Percentiles rank a stretch among this genome's conserved stretches.
Conservation (phyloP, 2,113 vertebrate genomes). For the Ifrita kowaldi region DNA sequence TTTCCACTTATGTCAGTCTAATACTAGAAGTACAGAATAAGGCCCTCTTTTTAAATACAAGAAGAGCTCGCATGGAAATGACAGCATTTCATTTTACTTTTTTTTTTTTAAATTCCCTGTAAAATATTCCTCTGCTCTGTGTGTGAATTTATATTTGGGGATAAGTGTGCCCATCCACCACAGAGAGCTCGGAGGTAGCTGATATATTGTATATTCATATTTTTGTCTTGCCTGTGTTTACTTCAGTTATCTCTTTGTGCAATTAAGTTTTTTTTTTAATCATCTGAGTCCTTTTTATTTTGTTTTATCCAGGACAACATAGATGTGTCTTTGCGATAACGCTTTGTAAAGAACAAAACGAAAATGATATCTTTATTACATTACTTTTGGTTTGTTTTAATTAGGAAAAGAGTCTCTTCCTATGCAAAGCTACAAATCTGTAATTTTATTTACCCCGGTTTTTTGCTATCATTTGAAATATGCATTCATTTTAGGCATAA, state of each 20-base stretch:
- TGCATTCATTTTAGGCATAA: background rate
- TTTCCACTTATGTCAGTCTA: conserved; percentile 15
- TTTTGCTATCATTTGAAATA: background rate
- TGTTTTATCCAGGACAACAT: background rate
- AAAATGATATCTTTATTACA: background rate
- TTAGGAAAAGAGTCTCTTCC: background rate
- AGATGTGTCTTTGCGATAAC: background rate
- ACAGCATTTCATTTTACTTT: background rate
- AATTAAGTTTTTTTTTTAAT: background rate
- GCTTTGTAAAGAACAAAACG: background rate
- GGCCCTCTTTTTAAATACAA: background rate
- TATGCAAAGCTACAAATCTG: background rate
- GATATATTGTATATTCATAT: background rate
- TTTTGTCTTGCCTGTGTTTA: background rate
- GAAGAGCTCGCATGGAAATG: background rate
- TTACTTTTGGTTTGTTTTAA: background rate
- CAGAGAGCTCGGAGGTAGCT: background rate
- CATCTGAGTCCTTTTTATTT: background rate
- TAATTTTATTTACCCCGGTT: background rate
- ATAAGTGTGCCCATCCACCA: background rate
- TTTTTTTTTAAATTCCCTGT: background rate
- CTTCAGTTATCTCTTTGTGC: background rate
- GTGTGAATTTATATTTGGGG: background rate
- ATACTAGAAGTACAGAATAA: background rate
- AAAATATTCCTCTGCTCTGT: background rate